Percentiles rank a stretch among this genome's conserved stretches.
Evolutionary conservation across 2,797 vertebrate species (phyloP).

Genomic region (Microhierax caerulescens): DNA sequence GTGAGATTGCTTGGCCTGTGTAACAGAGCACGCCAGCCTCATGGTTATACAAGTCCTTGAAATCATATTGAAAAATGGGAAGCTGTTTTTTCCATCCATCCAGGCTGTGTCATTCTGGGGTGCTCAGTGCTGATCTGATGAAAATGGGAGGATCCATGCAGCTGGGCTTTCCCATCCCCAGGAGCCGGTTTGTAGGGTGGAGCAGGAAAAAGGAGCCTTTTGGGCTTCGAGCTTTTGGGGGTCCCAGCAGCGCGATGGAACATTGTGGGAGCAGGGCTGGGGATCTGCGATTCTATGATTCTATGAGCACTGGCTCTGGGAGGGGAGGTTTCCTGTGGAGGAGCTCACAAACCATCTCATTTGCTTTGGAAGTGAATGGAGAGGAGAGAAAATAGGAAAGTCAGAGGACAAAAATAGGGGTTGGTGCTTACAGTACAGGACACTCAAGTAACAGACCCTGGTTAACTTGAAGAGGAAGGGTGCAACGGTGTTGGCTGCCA

Average conservation of each 20-base stretch:
- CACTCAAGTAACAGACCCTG: rapidly evolving
- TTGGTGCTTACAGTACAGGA: background rate
- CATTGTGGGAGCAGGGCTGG: rapidly evolving
- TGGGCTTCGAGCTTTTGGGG: background rate
- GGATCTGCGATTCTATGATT: no score
- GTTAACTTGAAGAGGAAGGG: rapidly evolving
- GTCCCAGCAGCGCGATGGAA: background rate
- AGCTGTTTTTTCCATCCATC: background rate
- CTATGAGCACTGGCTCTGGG: background rate
- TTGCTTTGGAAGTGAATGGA: background rate
- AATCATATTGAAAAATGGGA: background rate
- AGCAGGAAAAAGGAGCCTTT: background rate
- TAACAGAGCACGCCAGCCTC: background rate
- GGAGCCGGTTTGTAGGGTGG: background rate
- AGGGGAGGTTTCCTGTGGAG: background rate
- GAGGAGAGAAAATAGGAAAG: background rate
- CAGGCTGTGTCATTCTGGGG: background rate
- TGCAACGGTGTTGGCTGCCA: rapidly evolving
- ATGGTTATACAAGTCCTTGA: background rate
- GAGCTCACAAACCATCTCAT: background rate
- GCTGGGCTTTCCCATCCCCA: background rate
- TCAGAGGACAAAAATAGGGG: background rate
- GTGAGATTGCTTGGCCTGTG: background rate
- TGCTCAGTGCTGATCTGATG: background rate
- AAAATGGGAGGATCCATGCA: background rate